Percentiles rank a stretch among this genome's conserved stretches.
Evolutionary conservation across 2,113 vertebrate species (phyloP).

Genomic region (Kobus ellipsiprymnus): DNA sequence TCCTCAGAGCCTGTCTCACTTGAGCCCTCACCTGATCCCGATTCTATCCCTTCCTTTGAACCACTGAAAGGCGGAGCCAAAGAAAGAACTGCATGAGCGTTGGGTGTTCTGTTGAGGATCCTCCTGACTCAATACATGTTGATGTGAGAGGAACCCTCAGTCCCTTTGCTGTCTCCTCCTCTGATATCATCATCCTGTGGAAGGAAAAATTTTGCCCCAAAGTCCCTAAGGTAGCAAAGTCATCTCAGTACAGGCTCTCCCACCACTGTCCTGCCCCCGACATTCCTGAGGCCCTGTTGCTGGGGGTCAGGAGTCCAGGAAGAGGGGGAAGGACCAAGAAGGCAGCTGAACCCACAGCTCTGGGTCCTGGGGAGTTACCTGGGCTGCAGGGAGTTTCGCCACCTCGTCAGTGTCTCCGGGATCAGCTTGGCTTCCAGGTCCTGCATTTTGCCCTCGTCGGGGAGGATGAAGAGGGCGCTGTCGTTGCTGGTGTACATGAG

Average conservation of each 20-base stretch:
- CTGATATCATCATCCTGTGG: not conserved
- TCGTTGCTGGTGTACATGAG: conserved; percentile 55
- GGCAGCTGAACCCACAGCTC: no score
- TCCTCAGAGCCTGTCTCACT: not conserved
- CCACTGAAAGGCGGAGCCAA: not conserved
- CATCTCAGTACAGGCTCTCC: accelerated
- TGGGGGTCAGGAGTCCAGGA: accelerated
- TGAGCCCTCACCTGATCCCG: accelerated
- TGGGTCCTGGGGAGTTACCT: conserved; percentile 32
- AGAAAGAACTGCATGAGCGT: accelerated
- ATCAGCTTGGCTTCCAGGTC: conserved; percentile 63
- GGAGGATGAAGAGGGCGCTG: conserved; percentile 70
- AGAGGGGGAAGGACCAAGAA: accelerated
- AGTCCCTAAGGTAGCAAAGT: not conserved
- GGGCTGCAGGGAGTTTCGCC: conserved; percentile 35
- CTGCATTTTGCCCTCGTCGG: conserved; percentile 61
- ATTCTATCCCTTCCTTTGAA: not conserved
- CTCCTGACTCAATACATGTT: accelerated
- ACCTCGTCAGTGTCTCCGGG: conserved; percentile 51
- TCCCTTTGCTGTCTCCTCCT: not conserved
- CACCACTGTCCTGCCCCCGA: accelerated
- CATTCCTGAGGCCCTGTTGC: not conserved
- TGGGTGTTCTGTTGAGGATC: accelerated
- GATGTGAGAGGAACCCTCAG: not conserved
- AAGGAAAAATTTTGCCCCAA: not conserved